A percentile compares a stretch with the other conserved stretches of the same genome.
These are phyloP conservation scores for Mylabris sibirica DNA, from an alignment of 2,888 invertebrate species.

Conservation along the genomic window DNA sequence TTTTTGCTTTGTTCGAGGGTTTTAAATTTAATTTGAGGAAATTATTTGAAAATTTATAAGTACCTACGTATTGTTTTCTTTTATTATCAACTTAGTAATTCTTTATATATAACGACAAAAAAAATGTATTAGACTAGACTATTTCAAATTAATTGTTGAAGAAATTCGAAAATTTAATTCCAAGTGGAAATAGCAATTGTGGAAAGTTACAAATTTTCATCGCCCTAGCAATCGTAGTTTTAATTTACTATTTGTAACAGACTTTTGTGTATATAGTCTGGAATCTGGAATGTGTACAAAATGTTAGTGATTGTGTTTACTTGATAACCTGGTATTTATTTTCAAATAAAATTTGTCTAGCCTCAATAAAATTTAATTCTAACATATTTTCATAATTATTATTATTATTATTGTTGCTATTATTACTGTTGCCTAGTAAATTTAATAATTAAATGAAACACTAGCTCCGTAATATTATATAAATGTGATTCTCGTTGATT, in stretches of 20 bases:
- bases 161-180: conserved; percentile 1
- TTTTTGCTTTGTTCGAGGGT: not conserved
- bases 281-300: conserved; percentile 1
- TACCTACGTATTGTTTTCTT: not conserved
- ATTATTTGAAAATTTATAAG: not conserved
- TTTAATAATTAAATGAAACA: not conserved
- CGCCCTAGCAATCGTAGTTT: not conserved
- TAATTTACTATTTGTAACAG: not conserved
- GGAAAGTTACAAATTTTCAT: not conserved
- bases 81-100: not conserved
- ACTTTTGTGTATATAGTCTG: not conserved
- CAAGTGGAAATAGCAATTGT: not conserved
- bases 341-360: not conserved
- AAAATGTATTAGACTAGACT: not conserved
- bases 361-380: not conserved
- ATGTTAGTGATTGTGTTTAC: not conserved
- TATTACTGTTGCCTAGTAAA: not conserved
- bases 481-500: not conserved
- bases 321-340: not conserved
- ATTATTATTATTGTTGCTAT: not conserved
- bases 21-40: not conserved
- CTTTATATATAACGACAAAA: not conserved
- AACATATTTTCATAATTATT: not conserved
- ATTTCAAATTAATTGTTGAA: not conserved
- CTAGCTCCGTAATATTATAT: not conserved